phyloP scores from a whole-genome alignment of 1,140 invertebrate species.

The Globodera ellingtonae region DNA sequence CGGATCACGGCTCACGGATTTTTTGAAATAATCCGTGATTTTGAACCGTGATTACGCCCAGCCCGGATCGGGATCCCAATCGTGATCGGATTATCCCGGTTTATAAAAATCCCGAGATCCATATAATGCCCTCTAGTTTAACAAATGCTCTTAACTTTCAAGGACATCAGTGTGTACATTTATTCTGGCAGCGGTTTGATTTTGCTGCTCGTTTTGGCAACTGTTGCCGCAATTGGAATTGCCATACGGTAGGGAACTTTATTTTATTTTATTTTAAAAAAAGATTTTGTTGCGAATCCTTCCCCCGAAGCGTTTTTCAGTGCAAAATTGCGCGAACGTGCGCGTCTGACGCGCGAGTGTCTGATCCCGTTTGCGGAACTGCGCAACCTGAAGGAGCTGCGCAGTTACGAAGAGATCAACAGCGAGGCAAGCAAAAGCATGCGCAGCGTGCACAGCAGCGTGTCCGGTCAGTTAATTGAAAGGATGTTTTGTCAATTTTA shows the following conservation, averaged over 20 bases:
- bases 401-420: conserved; percentile 17
- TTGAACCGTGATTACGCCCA: too few species aligned
- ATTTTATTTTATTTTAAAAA: not conserved
- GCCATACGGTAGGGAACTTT: conserved; percentile 29
- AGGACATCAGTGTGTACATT: conserved; percentile 32
- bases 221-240: conserved; percentile 27
- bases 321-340: conserved; percentile 37
- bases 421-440: conserved; percentile 45
- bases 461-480: conserved; percentile 9
- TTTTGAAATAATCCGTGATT: too few species aligned
- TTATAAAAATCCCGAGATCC: too few species aligned
- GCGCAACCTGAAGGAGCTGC: conserved; percentile 28
- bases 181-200: conserved; percentile 29
- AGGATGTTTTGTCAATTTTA: too few species aligned
- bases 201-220: conserved; percentile 25
- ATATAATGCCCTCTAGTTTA: too few species aligned
- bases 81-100: too few species aligned
- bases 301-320: conserved; percentile 15
- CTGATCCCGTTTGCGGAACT: conserved; percentile 38
- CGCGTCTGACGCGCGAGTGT: conserved; percentile 41
- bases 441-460: conserved; percentile 49
- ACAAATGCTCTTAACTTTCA: not conserved
- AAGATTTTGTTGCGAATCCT: too few species aligned
- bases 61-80: too few species aligned
- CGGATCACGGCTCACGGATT: too few species aligned